These are phyloP conservation scores for Drosophila tristis DNA, from an alignment of 1,140 invertebrate species.

Conservation along the genomic window DNA sequence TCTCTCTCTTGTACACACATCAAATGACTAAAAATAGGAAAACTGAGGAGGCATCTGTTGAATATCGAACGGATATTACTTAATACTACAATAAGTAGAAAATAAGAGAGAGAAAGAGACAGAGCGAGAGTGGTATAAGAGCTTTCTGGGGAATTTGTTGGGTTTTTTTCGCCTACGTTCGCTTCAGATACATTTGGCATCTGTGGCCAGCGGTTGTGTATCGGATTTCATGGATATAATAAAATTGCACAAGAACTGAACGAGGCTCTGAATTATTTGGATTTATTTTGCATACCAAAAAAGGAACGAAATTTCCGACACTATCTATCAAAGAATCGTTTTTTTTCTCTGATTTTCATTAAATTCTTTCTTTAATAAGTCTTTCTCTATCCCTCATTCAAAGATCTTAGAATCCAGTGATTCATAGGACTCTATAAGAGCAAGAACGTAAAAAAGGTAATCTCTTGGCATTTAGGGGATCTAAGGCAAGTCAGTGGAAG, in stretches of 20 bases:
- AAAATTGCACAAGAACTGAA: constrained; percentile 6
- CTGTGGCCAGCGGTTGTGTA: constrained; percentile 41
- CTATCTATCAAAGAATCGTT: not conserved
- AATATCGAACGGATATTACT: constrained; percentile 69
- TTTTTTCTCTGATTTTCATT: not conserved
- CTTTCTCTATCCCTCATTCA: too few species aligned
- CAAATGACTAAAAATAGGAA: constrained; percentile 58
- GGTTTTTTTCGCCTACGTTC: constrained; percentile 40
- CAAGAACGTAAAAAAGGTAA: too few species aligned
- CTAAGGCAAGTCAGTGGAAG: too few species aligned
- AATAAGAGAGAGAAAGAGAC: not conserved
- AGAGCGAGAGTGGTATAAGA: constrained; percentile 25
- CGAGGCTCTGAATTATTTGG: not conserved
- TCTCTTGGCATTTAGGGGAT: too few species aligned
- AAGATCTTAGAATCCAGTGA: too few species aligned
- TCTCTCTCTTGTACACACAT: constrained; percentile 8
- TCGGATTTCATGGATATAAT: constrained; percentile 51
- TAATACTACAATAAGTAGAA: constrained; percentile 41
- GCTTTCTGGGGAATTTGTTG: constrained; percentile 55
- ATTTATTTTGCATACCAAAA: not conserved
- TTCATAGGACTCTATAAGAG: too few species aligned
- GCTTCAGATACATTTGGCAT: constrained; percentile 42
- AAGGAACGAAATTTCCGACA: too few species aligned
- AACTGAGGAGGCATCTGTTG: constrained; percentile 59
- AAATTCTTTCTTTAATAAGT: too few species aligned